Conservation (phyloP, 1,140 invertebrate genomes). For the Helicoverpa zea region DNA sequence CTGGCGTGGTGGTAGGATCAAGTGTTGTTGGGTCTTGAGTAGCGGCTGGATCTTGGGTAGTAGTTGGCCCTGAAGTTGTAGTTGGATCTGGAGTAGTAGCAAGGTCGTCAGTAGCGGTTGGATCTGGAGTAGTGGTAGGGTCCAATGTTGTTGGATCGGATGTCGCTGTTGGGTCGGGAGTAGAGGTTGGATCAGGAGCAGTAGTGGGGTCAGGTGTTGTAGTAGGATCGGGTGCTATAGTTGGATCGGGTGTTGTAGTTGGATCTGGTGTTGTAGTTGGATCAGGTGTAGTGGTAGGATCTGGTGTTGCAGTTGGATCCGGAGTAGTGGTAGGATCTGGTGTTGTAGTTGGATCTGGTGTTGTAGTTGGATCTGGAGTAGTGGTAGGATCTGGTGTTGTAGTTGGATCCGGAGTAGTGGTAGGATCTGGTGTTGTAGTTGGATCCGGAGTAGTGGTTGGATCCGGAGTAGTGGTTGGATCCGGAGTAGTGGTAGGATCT, state of each 20-base stretch:
- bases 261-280: neutral
- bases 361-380: neutral
- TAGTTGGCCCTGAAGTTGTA: conserved; percentile 1
- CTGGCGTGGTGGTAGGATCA: neutral
- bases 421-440: conserved; percentile 4
- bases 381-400: neutral
- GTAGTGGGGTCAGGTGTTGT: neutral
- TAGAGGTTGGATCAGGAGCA: neutral
- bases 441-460: conserved; percentile 14
- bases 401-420: neutral
- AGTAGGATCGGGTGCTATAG: neutral
- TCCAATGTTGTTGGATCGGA: neutral
- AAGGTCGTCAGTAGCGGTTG: neutral
- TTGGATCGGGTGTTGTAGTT: conserved; percentile 3
- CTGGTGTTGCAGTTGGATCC: neutral
- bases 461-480: neutral
- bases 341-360: neutral
- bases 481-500: neutral
- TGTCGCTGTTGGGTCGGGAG: conserved; percentile 37
- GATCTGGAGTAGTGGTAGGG: conserved; percentile 15
- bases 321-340: neutral
- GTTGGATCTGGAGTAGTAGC: neutral
- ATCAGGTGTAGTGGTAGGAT: neutral
- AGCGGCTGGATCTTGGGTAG: neutral
- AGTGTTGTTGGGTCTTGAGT: neutral